A percentile compares a stretch with the other conserved stretches of the same genome.
Evolutionary conservation across 2,888 invertebrate genomes (phyloP).

Genomic region (Tridacna gigas): DNA sequence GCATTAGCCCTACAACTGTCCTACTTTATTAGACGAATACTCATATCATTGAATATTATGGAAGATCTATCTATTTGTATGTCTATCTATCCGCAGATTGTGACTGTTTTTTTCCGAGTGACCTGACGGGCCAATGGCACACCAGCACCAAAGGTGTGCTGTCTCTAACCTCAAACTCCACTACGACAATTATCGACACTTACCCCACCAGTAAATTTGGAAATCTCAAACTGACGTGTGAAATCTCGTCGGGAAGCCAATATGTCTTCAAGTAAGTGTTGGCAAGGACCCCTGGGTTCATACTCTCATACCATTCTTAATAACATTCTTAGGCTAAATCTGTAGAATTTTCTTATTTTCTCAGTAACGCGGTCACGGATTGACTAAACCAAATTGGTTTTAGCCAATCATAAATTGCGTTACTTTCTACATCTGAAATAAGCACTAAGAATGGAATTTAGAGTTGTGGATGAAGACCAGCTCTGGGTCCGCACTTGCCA

Average conservation of each 20-base stretch:
- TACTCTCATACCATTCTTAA: too few species aligned
- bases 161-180: conserved; percentile 46
- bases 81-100: conserved; percentile 27
- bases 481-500: too few species aligned
- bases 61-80: background rate
- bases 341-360: too few species aligned
- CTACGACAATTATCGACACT: conserved; percentile 43
- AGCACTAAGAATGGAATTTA: too few species aligned
- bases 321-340: too few species aligned
- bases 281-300: too few species aligned
- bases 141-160: conserved; percentile 66
- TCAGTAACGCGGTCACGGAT: too few species aligned
- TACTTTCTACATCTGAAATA: too few species aligned
- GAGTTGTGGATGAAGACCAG: too few species aligned
- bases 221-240: conserved; percentile 51
- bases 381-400: too few species aligned
- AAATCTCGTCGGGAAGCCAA: conserved; percentile 40
- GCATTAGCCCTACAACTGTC: too few species aligned
- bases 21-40: background rate
- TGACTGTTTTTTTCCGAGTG: conserved; percentile 68
- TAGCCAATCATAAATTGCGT: too few species aligned
- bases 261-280: conserved; percentile 65
- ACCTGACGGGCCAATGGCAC: conserved; percentile 68
- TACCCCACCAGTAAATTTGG: conserved; percentile 56
- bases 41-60: background rate